Evolutionary conservation across 2,113 vertebrate species (phyloP).

Genomic region (Sphaerodactylus townsendi): DNA sequence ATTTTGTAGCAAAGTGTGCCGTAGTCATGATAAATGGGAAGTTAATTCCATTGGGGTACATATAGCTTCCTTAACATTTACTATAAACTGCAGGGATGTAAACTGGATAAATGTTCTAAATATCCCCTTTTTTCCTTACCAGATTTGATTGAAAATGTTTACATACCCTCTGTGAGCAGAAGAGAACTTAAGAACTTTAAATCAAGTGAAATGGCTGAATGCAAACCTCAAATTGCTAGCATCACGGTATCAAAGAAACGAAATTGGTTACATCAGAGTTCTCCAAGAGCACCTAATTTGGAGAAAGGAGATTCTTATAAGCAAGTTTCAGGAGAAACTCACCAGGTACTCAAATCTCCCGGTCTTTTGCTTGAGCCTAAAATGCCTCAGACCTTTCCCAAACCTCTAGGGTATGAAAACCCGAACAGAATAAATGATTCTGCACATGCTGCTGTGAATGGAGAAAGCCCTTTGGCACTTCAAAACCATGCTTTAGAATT

Average conservation of each 20-base stretch:
- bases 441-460: neutral
- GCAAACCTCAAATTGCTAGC: constrained; percentile 77
- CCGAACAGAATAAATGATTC: neutral
- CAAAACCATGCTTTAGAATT: constrained; percentile 69
- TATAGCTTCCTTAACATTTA: constrained; percentile 22
- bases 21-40: constrained; percentile 24
- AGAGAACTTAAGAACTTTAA: constrained; percentile 68
- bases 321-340: constrained; percentile 70
- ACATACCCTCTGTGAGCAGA: constrained; percentile 74
- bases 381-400: constrained; percentile 42
- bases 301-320: constrained; percentile 72
- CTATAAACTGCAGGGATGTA: neutral
- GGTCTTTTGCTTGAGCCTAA: constrained; percentile 60
- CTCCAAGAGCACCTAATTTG: constrained; percentile 59
- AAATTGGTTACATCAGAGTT: constrained; percentile 95
- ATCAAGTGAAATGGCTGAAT: constrained; percentile 61
- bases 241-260: constrained; percentile 98
- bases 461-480: neutral
- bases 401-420: constrained; percentile 4
- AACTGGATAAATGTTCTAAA: constrained; percentile 23
- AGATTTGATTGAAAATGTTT: constrained; percentile 89
- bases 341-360: constrained; percentile 45
- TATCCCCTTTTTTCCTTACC: constrained; percentile 45
- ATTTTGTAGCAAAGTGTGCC: neutral
- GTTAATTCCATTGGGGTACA: constrained; percentile 41